Percentiles rank a stretch among this genome's conserved stretches.
Conservation (phyloP, 2,888 invertebrate genomes). For the Hydrotaea cyrtoneurina region DNA sequence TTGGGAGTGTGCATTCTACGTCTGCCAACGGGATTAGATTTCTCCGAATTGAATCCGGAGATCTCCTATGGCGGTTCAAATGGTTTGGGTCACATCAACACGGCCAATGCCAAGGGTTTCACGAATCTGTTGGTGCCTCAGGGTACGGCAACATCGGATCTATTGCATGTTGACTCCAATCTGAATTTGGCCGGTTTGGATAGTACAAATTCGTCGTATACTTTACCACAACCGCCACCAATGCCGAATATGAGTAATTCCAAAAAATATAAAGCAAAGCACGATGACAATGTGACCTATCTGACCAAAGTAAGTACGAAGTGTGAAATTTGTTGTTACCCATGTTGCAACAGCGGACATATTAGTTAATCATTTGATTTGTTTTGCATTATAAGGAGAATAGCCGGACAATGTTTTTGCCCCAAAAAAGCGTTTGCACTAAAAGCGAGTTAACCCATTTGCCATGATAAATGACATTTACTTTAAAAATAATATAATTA, state of each 20-base stretch:
- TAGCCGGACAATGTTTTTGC: no score
- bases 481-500: no score
- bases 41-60: conserved; percentile 81
- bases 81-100: conserved; percentile 73
- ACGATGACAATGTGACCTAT: conserved; percentile 81
- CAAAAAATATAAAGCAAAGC: conserved; percentile 75
- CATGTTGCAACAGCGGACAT: no score
- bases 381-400: no score
- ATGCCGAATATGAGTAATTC: conserved; percentile 76
- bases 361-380: no score
- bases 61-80: conserved; percentile 70
- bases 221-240: conserved; percentile 75
- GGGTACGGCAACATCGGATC: conserved; percentile 76
- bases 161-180: conserved; percentile 88
- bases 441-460: no score
- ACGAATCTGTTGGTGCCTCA: conserved; percentile 75
- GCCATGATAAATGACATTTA: no score
- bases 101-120: conserved; percentile 75
- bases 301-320: conserved; percentile 78
- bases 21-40: conserved; percentile 92
- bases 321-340: no score
- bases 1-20: conserved; percentile 94
- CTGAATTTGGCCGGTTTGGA: conserved; percentile 83
- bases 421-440: no score
- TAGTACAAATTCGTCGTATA: conserved; percentile 76